Evolutionary conservation across 2,888 invertebrate genomes (phyloP).

Genomic region (Chymomyza caudatula): DNA sequence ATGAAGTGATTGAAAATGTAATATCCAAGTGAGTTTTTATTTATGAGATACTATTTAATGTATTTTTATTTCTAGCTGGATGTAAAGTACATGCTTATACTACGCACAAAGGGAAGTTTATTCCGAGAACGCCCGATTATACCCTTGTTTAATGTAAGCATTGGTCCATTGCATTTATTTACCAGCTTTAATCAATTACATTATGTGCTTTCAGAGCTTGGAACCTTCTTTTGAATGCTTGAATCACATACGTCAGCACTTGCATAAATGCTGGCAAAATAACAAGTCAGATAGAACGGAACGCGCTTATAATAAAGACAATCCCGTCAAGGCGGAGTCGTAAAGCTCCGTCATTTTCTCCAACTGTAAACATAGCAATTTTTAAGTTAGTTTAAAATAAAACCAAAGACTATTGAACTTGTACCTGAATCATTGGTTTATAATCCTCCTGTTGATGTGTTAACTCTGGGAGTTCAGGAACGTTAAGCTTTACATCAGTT

Average conservation of each 20-base stretch:
- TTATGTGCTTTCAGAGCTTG: conserved; percentile 59
- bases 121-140: conserved; percentile 74
- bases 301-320: conserved; percentile 21
- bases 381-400: neutral
- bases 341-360: conserved; percentile 42
- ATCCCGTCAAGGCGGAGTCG: conserved; percentile 27
- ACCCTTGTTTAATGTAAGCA: conserved; percentile 74
- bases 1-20: conserved; percentile 79
- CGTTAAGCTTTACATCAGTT: conserved; percentile 50
- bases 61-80: conserved; percentile 70
- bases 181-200: neutral
- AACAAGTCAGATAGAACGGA: conserved; percentile 24
- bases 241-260: conserved; percentile 69
- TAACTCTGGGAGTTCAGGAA: conserved; percentile 50
- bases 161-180: no score
- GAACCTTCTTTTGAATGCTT: conserved; percentile 76
- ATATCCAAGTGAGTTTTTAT: conserved; percentile 18
- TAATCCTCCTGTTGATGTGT: conserved; percentile 16
- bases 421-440: conserved; percentile 36
- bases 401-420: conserved; percentile 16
- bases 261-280: conserved; percentile 49
- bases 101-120: conserved; percentile 74
- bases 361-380: conserved; percentile 36
- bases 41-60: neutral
- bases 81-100: conserved; percentile 76